Evolutionary conservation across 2,888 invertebrate species (phyloP).

Genomic region (Esperia sulphurella): DNA sequence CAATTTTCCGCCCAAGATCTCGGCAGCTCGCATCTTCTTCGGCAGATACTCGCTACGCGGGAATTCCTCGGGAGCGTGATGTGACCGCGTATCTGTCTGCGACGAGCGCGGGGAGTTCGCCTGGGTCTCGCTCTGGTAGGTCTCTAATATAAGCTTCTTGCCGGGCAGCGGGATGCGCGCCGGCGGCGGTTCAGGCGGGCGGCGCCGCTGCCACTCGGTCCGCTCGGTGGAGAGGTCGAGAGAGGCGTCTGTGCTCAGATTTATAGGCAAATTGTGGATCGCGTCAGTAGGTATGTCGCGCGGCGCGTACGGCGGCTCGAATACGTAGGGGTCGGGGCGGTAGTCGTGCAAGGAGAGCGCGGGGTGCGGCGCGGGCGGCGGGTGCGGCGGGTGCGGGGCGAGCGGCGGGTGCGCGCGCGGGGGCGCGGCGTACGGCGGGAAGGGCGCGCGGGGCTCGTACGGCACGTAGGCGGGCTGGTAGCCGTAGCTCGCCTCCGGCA

Average conservation of each 20-base stretch:
- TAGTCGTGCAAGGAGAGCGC: conserved; percentile 41
- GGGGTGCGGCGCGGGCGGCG: conserved; percentile 6
- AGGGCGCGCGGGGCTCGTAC: conserved; percentile 36
- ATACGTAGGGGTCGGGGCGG: conserved; percentile 56
- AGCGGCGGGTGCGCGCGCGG: conserved; percentile 27
- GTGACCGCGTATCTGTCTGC: conserved; percentile 11
- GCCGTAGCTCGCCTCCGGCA: conserved; percentile 35
- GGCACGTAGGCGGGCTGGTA: conserved; percentile 38
- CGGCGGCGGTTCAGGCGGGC: conserved; percentile 38
- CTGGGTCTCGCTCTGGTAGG: conserved; percentile 68
- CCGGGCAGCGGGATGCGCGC: conserved; percentile 64
- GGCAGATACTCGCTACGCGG: conserved; percentile 66
- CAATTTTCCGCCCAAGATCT: conserved; percentile 67
- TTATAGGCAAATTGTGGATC: conserved; percentile 67
- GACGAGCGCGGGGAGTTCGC: conserved; percentile 30
- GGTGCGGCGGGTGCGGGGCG: neutral
- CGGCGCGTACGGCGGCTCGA: conserved; percentile 46
- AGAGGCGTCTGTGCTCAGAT: conserved; percentile 70
- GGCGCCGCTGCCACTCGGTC: conserved; percentile 60
- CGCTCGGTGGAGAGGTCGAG: conserved; percentile 67
- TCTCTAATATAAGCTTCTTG: conserved; percentile 70
- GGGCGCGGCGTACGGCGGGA: conserved; percentile 31
- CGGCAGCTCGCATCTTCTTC: conserved; percentile 75
- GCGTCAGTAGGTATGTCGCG: conserved; percentile 50
- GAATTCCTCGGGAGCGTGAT: conserved; percentile 37